Conservation (phyloP, 2,113 vertebrate genomes). For the Hemibates koningsi region DNA sequence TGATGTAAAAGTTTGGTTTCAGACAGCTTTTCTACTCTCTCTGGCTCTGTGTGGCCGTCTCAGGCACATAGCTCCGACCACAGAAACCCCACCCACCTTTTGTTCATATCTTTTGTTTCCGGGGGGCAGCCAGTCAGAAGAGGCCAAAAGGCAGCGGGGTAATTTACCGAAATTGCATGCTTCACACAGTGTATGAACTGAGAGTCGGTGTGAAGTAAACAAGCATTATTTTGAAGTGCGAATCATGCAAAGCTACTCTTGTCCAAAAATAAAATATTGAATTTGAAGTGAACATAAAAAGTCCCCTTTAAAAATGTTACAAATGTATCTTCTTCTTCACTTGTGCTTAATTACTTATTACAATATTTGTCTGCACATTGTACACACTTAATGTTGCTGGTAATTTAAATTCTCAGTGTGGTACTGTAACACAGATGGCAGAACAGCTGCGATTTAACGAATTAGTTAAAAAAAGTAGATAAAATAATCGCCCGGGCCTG, state of each 20-base stretch:
- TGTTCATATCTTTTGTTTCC: background rate
- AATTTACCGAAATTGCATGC: background rate
- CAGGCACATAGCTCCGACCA: background rate
- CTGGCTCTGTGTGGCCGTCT: background rate
- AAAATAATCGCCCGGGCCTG: background rate
- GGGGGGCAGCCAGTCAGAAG: background rate
- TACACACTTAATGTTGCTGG: background rate
- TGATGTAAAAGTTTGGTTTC: background rate
- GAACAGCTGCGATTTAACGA: slow-evolving; percentile 8
- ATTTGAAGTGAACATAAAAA: background rate
- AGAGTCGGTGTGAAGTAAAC: too few relatives aligned
- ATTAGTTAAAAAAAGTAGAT: background rate
- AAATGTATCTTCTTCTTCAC: background rate
- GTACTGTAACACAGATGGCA: slow-evolving; percentile 10
- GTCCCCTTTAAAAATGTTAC: background rate
- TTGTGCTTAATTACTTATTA: background rate
- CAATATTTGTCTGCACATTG: background rate
- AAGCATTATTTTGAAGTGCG: background rate
- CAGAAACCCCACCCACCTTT: rapidly evolving
- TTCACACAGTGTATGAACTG: background rate
- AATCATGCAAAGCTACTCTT: background rate
- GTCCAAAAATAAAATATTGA: background rate
- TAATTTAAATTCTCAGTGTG: background rate
- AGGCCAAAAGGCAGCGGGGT: background rate
- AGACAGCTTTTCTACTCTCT: rapidly evolving